Base-by-base conservation (phyloP, 2,797 vertebrate genomes). In the Knipowitschia caucasica region DNA sequence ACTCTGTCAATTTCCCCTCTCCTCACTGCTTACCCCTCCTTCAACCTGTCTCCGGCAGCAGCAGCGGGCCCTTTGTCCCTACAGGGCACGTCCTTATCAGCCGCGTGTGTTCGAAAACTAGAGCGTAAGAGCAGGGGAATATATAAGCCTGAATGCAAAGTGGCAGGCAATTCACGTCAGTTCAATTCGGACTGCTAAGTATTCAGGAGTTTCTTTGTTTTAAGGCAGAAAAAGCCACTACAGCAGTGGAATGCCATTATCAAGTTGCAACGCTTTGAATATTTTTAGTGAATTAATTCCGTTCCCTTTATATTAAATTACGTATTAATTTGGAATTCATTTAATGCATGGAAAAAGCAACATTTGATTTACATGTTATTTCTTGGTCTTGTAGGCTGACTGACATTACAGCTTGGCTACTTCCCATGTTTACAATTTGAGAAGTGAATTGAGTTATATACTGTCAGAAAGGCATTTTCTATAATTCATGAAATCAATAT, bases 1-100 rank as follows among this genome's bases (percentile, higher is more conserved):
- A 67, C 42, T 56, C 71, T 79, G 79, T 82, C 83, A 82, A 80
- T 82, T 80, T 65, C 62, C 56, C 62, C 63, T 65, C 62, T 73
- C 47, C 58, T 80, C 46, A 30, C 64, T 53, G 61, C 64, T 76
- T 77, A 66, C 64, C 51, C 69, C 67, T 73, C 68, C 58, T 68
- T 71, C 49, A 56, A 49, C 47, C 36, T 14, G n/a, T 63, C 59
- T 36, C 42, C 53, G 15, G 46, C 58, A 54, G 23, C 2, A 24
- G 46, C 49, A 43, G 20, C 14, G 62, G 56, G 56, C 35, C 59
- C 58, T 43, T 31, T 45, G 31, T 53, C 71, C 51, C 53, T 47
- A 44, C n/a, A 1, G 12, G 31, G 3, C 2, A 36, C 23, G 30
- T 10, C 46, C 31, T 45, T 15, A 24, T 25, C 17, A 14, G 38